Conservation (phyloP, 2,888 invertebrate genomes). For the Caenorhabditis sp. region DNA sequence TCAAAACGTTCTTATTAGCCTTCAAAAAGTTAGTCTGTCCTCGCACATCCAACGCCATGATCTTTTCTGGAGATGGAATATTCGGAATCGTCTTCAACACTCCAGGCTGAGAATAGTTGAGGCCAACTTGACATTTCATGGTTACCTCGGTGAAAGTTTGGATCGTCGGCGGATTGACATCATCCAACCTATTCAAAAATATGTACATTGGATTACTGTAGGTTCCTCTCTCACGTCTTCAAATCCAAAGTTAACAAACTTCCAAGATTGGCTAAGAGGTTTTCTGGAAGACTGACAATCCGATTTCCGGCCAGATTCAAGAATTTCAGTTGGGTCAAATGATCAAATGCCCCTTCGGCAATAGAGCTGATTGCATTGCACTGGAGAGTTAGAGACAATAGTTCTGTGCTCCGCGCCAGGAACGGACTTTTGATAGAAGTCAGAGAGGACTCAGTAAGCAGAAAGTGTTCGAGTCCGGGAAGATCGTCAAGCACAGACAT, state of each 20-base stretch:
- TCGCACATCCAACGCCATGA: conserved; percentile 44
- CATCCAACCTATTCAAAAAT: conserved; percentile 6
- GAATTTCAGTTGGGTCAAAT: conserved; percentile 31
- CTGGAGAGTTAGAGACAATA: conserved; percentile 48
- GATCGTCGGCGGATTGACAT: neutral
- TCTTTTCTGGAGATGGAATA: conserved; percentile 19
- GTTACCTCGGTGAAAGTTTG: conserved; percentile 23
- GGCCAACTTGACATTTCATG: conserved; percentile 15
- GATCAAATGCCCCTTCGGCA: conserved; percentile 49
- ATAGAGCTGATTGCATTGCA: conserved; percentile 46
- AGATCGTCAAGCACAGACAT: conserved; percentile 26
- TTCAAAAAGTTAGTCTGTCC: conserved; percentile 47
- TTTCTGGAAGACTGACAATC: conserved; percentile 28
- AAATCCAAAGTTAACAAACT: conserved; percentile 47
- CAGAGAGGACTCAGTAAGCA: conserved; percentile 27
- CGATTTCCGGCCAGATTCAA: conserved; percentile 62
- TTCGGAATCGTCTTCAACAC: conserved; percentile 26
- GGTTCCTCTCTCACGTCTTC: conserved; percentile 17
- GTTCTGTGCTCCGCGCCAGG: conserved; percentile 19
- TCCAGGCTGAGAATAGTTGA: neutral
- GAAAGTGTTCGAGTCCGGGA: conserved; percentile 45
- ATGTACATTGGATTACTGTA: neutral
- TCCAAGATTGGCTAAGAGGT: conserved; percentile 21
- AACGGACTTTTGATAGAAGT: conserved; percentile 43
- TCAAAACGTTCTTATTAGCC: neutral